Evolutionary conservation across 2,797 vertebrate species (phyloP), one percentile per base, ranked within the genome.

Genomic region (Pangasius krempfi): DNA sequence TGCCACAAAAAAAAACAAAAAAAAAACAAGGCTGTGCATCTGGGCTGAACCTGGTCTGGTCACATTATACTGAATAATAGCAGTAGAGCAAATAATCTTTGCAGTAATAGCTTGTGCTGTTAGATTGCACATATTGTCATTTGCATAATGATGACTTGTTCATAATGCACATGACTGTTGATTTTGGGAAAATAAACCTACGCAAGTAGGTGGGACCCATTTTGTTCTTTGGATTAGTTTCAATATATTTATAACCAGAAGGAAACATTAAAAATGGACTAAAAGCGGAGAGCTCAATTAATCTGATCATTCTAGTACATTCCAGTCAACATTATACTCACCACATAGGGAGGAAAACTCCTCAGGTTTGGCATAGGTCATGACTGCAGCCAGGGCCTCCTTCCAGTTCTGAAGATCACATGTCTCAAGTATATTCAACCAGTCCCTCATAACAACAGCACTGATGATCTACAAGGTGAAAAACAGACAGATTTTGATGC

Each of bases 391-490:
- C 92, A 99, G 94, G 7, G 98, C 98, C 86, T 99, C 98, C 93
- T 95, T 98, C 98, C 98, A 99, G 90, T 97, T 99, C 89, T 97
- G 96, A 92, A 99, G 96, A 52, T 99, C 97, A 89, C 98, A 99
- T 0, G 97, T 98, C 92, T 97, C 95, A 83, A 99, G 96, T 91
- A 99, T 96, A 88, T 99, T 98, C 18, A 95, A 95, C 98, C 97
- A 99, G 93, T 99, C 98, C 92, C 97, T 98, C 86, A 95, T 97
- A 90, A 99, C 98, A 88, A 99, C 99, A 1, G 98, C 98, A 87
- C 97, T 98, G 93, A 99, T 98, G 88, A 99, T 96, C 99, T 99
- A 37, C 52, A 86, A 58, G 9, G n/a, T 30, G 47, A 78, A 58
- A 80, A 13, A 40, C 16, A 56, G 44, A 62, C 1, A 37, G 8